Conservation (phyloP, 2,797 vertebrate species). For the Liasis olivaceus region DNA sequence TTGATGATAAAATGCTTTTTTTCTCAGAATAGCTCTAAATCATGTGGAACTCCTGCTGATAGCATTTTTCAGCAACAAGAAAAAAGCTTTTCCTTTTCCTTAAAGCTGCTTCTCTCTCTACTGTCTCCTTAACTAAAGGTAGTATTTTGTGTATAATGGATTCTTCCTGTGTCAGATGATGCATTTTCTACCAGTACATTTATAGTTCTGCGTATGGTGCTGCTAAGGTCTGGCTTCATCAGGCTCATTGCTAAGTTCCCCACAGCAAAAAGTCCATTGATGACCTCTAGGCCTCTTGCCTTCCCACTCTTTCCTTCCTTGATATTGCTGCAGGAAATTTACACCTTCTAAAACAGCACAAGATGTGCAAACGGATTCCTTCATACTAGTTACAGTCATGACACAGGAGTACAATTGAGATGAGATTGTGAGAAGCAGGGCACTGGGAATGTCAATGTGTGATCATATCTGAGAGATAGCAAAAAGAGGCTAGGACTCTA, state of each 20-base stretch:
- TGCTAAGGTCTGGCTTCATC: neutral
- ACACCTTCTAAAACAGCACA: neutral
- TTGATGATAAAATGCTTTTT: constrained; percentile 46
- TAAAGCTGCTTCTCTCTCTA: neutral
- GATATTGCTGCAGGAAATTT: neutral
- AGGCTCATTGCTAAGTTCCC: neutral
- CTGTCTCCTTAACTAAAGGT: neutral
- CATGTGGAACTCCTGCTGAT: constrained; percentile 25
- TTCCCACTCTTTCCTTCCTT: neutral
- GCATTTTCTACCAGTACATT: neutral
- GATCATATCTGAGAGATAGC: too few relatives aligned
- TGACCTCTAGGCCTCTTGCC: neutral
- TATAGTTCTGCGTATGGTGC: neutral
- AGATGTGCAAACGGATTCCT: too few relatives aligned
- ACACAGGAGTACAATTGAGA: too few relatives aligned
- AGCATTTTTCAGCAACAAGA: constrained; percentile 20
- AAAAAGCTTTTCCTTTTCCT: constrained; percentile 18
- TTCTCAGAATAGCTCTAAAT: constrained; percentile 58
- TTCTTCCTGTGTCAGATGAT: neutral
- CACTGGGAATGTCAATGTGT: too few relatives aligned
- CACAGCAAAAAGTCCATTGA: neutral
- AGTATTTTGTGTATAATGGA: rapidly evolving
- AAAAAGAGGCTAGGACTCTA: too few relatives aligned
- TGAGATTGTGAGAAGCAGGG: too few relatives aligned
- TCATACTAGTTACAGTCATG: too few relatives aligned